phyloP scores from a whole-genome alignment of 2,888 invertebrate species.

The Standfussiana lucernea region DNA sequence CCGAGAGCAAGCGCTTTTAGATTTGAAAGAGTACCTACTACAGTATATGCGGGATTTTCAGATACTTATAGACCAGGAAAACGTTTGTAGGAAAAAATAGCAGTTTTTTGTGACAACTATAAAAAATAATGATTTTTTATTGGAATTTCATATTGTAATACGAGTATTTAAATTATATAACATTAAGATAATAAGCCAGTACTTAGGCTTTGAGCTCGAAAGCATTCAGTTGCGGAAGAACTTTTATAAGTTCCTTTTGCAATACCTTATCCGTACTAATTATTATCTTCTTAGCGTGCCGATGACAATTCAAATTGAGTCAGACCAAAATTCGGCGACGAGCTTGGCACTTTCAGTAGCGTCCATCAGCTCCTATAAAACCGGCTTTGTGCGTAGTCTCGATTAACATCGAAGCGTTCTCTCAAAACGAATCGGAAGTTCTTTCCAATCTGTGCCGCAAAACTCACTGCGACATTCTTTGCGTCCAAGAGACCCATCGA shows the following conservation, averaged over 20 bases:
- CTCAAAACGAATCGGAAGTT: no score
- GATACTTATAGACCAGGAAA: slow-evolving; percentile 26
- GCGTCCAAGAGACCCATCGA: no score
- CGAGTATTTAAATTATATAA: background rate
- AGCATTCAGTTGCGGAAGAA: background rate
- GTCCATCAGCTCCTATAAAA: no score
- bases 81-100: background rate
- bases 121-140: background rate
- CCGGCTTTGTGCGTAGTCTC: no score
- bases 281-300: no score
- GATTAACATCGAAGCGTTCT: no score
- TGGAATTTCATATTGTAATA: background rate
- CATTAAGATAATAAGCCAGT: background rate
- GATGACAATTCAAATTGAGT: no score
- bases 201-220: background rate
- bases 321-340: no score
- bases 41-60: slow-evolving; percentile 72
- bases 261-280: background rate
- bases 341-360: no score
- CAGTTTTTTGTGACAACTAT: background rate
- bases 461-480: no score
- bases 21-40: slow-evolving; percentile 83
- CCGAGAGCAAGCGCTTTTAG: slow-evolving; percentile 84
- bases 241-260: background rate
- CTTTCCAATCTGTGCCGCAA: no score